These are phyloP conservation scores for Drosophila obscura DNA, from an alignment of 1,140 invertebrate genomes.

Conservation along the genomic window DNA sequence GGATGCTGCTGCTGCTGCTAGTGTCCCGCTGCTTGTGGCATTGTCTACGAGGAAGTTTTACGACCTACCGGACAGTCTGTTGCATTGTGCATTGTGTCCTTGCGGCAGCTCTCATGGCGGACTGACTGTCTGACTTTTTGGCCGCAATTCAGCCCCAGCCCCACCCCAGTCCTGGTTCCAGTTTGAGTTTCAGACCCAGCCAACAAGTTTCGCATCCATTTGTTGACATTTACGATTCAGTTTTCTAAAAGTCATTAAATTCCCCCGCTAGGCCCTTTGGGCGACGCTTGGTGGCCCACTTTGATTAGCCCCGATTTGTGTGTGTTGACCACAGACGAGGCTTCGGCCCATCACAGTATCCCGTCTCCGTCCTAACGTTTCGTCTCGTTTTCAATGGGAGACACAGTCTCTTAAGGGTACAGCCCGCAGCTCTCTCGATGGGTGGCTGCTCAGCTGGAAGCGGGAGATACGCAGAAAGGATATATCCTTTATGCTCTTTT, in stretches of 20 bases:
- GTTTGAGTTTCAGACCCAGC: slow-evolving; percentile 18
- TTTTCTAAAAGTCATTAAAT: slow-evolving; percentile 69
- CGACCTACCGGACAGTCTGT: slow-evolving; percentile 72
- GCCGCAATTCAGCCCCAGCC: slow-evolving; percentile 7
- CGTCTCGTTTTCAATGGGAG: slow-evolving; percentile 23
- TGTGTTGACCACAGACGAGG: slow-evolving; percentile 34
- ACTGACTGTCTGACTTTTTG: slow-evolving; percentile 27
- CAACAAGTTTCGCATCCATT: slow-evolving; percentile 51
- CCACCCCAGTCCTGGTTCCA: neutral
- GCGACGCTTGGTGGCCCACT: slow-evolving; percentile 50
- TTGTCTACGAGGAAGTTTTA: slow-evolving; percentile 66
- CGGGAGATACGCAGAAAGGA: neutral
- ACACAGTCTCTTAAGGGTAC: slow-evolving; percentile 5
- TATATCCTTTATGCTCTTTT: no score
- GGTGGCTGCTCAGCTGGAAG: slow-evolving; percentile 26
- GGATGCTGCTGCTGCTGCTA: no score
- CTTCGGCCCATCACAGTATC: neutral
- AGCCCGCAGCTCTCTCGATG: slow-evolving; percentile 31
- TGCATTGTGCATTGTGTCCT: slow-evolving; percentile 51
- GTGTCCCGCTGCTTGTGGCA: slow-evolving; percentile 53
- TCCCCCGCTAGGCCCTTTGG: slow-evolving; percentile 4
- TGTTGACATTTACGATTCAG: slow-evolving; percentile 77
- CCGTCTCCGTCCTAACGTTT: neutral
- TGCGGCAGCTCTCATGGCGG: slow-evolving; percentile 30
- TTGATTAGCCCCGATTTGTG: slow-evolving; percentile 71